Base-by-base conservation (phyloP, 2,113 vertebrate species). In the Engystomops pustulosus region DNA sequence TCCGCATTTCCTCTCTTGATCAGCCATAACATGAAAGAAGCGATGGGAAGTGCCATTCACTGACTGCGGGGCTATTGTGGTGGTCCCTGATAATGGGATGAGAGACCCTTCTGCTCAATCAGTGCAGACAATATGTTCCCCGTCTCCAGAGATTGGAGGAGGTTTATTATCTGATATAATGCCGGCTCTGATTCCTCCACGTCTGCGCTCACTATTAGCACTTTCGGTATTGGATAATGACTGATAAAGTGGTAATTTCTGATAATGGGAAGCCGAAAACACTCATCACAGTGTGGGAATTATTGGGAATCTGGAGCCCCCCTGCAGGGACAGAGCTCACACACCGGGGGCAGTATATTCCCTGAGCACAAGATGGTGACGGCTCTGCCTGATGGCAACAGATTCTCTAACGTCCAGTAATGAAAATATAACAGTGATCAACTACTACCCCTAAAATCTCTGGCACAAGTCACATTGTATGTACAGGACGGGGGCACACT, bases 11-110 rank as follows among this genome's bases (percentile, higher is more conserved):
- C 4, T n/a, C 4, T 53, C n/a, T 44, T 23, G n/a, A 18, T 41
- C 36, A 36, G 6, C 17, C 30, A 20, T 49, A 32, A 17, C 18
- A 76, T 53, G n/a, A 27, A 72, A 17, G 47, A 23, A 4, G 27
- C 72, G 49, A 34, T 55, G 72, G 45, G 72, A 76, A 36, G 20
- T 34, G 47, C 45, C 12, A 76, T 53, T 76, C 72, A 20, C 47
- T 6, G 44, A 34, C 30, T 25, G 32, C 53, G 9, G 34, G 6
- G 18, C 53, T 41, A 14, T 60, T 78, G 53, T 44, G 53, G 51
- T 41, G 75, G 75, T 41, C 75, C 12, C 75, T 78, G 75, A 60
- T 78, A 58, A 78, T 78, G 51, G 75, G n/a, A 41, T 25, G 32
- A 78, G 23, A 60, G 51, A 58, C 53, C 75, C 51, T 60, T 78